A percentile compares a stretch with the other conserved stretches of the same genome.
phyloP scores from a whole-genome alignment of 2,797 vertebrate genomes.

The Spinus pinus region DNA sequence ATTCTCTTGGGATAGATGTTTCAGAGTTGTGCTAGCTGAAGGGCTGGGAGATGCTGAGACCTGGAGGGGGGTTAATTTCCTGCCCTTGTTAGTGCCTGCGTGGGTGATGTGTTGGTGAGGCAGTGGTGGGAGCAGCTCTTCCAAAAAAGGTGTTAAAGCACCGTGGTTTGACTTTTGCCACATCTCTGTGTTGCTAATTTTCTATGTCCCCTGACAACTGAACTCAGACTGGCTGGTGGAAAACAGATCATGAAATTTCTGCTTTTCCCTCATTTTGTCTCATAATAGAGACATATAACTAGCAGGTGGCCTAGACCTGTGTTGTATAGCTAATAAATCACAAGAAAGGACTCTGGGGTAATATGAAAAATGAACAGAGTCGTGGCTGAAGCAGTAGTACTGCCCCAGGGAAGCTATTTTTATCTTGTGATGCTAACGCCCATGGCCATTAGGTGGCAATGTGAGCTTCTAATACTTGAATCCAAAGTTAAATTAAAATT shows the following conservation, averaged over 20 bases:
- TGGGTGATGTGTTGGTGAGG: not conserved
- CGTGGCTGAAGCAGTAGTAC: not conserved
- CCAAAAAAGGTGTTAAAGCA: not conserved
- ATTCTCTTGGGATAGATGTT: not conserved
- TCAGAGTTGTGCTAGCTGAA: not conserved
- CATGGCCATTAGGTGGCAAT: slow-evolving; percentile 66
- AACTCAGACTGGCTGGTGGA: not conserved
- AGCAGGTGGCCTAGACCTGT: not conserved
- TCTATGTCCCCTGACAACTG: not conserved
- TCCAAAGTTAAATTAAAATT: not conserved
- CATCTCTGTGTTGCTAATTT: not conserved
- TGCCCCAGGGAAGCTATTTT: not conserved
- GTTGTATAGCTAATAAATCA: not conserved
- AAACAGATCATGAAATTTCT: not conserved
- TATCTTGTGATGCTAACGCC: not conserved
- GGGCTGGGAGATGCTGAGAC: not conserved
- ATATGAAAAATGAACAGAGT: not conserved
- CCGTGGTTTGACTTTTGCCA: not conserved
- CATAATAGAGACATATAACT: not conserved
- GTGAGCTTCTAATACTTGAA: not conserved
- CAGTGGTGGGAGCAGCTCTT: not conserved
- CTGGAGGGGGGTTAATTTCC: not conserved
- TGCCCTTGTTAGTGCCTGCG: not conserved
- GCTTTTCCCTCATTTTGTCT: not conserved
- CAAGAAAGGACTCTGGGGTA: not conserved